These are phyloP conservation scores for Mirza zaza DNA, from an alignment of 2,113 vertebrate species.

Conservation along the genomic window DNA sequence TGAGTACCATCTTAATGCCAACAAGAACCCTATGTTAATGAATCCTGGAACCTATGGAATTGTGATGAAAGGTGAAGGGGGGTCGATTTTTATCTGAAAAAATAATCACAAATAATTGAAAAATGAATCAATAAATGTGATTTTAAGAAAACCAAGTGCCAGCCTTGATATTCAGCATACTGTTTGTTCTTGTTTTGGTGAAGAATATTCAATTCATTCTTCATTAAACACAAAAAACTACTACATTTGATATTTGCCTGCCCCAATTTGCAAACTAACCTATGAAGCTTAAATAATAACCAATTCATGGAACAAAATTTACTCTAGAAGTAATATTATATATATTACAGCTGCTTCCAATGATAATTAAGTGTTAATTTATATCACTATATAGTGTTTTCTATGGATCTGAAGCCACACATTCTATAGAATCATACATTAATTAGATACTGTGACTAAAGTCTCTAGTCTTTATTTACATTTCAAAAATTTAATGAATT, in stretches of 20 bases:
- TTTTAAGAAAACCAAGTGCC: neutral
- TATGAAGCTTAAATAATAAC: neutral
- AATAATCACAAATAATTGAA: neutral
- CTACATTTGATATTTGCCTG: neutral
- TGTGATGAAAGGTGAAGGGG: neutral
- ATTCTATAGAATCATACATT: neutral
- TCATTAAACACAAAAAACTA: neutral
- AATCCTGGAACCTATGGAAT: neutral
- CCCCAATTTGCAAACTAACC: neutral
- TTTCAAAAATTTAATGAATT: conserved; percentile 2
- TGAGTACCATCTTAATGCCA: neutral
- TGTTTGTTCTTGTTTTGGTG: neutral
- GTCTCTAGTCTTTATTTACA: neutral
- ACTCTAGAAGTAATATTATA: neutral
- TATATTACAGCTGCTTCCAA: neutral
- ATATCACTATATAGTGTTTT: neutral
- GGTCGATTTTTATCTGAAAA: neutral
- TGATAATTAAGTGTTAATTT: neutral
- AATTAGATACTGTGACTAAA: neutral
- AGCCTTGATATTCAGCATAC: neutral
- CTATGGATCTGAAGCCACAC: neutral
- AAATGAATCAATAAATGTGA: neutral
- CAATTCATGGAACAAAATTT: neutral
- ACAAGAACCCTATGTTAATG: neutral
- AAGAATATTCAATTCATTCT: neutral